Evolutionary conservation across 2,797 vertebrate species (phyloP).

Genomic region (Gallinago nigripennis): DNA sequence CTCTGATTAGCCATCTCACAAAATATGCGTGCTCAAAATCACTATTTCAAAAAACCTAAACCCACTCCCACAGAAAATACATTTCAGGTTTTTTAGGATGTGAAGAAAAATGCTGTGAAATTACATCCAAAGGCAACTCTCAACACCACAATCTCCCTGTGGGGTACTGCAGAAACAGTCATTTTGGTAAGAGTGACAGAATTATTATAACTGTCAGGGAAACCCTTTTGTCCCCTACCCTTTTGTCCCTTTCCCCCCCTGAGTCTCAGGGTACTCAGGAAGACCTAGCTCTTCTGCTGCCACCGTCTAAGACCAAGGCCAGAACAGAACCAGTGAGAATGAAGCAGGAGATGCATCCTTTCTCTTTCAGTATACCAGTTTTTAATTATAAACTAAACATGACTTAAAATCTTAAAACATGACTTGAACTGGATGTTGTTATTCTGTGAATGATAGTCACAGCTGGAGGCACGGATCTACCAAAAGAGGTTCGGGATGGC

Average conservation of each 20-base stretch:
- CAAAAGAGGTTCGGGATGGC: neutral
- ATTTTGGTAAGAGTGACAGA: slow-evolving; percentile 24
- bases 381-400: neutral
- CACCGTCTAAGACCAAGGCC: neutral
- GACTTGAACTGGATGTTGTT: neutral
- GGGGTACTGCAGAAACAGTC: neutral
- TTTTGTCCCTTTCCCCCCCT: too few species aligned
- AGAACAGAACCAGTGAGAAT: neutral
- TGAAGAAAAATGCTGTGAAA: neutral
- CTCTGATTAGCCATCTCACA: neutral
- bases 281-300: neutral
- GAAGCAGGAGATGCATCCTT: neutral
- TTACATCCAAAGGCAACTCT: neutral
- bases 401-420: neutral
- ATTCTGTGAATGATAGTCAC: neutral
- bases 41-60: neutral
- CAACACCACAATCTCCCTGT: neutral
- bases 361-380: neutral
- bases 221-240: neutral
- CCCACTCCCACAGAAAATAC: neutral
- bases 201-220: neutral
- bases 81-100: neutral
- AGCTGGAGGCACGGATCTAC: neutral
- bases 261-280: neutral
- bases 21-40: neutral